Evolutionary conservation across 2,113 vertebrate species (phyloP).

Genomic region (Dicentrarchus labrax): DNA sequence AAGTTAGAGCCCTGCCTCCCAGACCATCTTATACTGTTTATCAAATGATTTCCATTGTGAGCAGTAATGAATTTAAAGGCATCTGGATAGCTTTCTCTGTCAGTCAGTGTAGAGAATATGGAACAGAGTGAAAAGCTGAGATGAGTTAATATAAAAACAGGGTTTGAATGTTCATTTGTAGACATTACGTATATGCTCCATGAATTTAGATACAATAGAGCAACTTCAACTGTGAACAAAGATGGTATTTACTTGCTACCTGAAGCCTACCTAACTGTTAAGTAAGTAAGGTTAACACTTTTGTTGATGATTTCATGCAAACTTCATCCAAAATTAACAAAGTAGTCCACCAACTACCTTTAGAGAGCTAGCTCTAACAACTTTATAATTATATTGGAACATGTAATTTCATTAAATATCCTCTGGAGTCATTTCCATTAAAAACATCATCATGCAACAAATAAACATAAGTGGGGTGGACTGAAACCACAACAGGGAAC

Average conservation of each 20-base stretch:
- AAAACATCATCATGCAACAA: too few relatives aligned
- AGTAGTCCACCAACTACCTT: too few relatives aligned
- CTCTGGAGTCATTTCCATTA: too few relatives aligned
- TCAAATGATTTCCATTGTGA: slow-evolving; percentile 27
- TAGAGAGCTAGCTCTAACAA: too few relatives aligned
- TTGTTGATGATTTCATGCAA: too few relatives aligned
- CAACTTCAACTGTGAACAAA: background rate
- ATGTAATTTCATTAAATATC: too few relatives aligned
- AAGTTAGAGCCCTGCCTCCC: background rate
- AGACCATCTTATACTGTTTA: slow-evolving; percentile 21
- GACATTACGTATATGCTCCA: background rate
- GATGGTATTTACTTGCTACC: background rate
- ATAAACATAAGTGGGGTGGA: too few relatives aligned
- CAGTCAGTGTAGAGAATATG: background rate
- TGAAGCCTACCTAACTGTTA: too few relatives aligned
- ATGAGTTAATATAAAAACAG: background rate
- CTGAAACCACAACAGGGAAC: too few relatives aligned
- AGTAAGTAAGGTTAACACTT: too few relatives aligned
- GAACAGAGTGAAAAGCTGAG: background rate
- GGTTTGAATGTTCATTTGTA: background rate
- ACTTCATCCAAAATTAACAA: too few relatives aligned
- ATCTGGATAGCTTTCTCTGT: background rate
- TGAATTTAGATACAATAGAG: background rate
- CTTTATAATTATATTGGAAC: too few relatives aligned
- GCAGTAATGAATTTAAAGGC: slow-evolving; percentile 9